Evolutionary conservation across 1,140 invertebrate species (phyloP).

Genomic region (Pararge aegeria): DNA sequence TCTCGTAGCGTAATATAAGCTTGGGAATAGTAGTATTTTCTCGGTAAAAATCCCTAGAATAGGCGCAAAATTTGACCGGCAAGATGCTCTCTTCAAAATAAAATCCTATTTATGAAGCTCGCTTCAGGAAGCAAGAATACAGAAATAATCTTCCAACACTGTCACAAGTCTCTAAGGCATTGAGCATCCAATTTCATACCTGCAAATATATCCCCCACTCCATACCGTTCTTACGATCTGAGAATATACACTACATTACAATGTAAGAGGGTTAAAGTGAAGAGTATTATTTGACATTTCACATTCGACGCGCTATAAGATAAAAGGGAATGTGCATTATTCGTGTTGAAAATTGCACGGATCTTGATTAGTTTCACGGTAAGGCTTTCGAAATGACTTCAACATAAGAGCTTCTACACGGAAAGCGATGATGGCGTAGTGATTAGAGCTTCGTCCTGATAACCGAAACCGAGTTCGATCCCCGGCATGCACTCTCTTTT

Average conservation of each 20-base stretch:
- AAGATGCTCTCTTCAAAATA: not conserved
- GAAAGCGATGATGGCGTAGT: no score
- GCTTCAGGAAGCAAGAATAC: not conserved
- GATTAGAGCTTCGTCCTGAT: no score
- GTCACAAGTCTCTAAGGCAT: slow-evolving; percentile 7
- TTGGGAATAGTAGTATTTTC: not conserved
- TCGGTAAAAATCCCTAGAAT: not conserved
- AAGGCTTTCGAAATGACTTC: no score
- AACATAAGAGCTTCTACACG: no score
- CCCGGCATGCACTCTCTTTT: no score
- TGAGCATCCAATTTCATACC: slow-evolving; percentile 17
- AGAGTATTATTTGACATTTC: slow-evolving; percentile 17
- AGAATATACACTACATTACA: slow-evolving; percentile 19
- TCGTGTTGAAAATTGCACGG: not conserved
- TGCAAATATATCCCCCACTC: not conserved
- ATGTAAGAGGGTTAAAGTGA: slow-evolving; percentile 18
- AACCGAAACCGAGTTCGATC: no score
- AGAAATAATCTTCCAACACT: slow-evolving; percentile 7
- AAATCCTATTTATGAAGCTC: not conserved
- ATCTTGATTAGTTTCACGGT: no score
- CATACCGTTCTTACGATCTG: slow-evolving; percentile 9
- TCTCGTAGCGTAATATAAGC: no score
- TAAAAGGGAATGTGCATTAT: not conserved
- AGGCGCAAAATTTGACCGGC: not conserved
- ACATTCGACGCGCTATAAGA: slow-evolving; percentile 21